phyloP scores from a whole-genome alignment of 2,113 vertebrate species.

The Myotis yumanensis region DNA sequence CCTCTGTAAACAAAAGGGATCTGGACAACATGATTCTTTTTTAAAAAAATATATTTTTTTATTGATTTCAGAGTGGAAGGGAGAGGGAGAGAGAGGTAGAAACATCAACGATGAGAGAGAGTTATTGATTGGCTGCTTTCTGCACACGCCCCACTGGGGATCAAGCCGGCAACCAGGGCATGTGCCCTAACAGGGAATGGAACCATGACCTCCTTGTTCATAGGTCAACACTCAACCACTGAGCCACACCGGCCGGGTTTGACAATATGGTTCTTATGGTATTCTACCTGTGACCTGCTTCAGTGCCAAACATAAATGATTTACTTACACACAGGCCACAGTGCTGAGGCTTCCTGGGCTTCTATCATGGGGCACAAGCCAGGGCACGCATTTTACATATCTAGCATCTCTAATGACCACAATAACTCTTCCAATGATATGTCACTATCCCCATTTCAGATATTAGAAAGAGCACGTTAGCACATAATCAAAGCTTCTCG shows the following conservation, averaged over 20 bases:
- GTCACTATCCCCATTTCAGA: not conserved
- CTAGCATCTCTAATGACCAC: not conserved
- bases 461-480: not conserved
- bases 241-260: too few relatives aligned
- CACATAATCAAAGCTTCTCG: not conserved
- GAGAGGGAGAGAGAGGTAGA: too few relatives aligned
- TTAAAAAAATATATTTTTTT: too few relatives aligned
- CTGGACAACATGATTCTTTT: not conserved
- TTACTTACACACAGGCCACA: not conserved
- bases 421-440: not conserved
- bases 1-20: not conserved
- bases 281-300: not conserved
- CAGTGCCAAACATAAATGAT: not conserved
- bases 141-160: too few relatives aligned
- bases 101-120: too few relatives aligned
- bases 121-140: too few relatives aligned
- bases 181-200: too few relatives aligned
- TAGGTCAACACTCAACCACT: too few relatives aligned
- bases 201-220: too few relatives aligned
- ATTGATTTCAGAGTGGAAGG: too few relatives aligned
- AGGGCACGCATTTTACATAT: not conserved
- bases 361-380: not conserved
- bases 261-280: not conserved
- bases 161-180: too few relatives aligned
- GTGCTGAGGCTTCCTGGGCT: not conserved